These are phyloP conservation scores for Sprattus sprattus DNA, from an alignment of 2,113 vertebrate species.

Conservation along the genomic window DNA sequence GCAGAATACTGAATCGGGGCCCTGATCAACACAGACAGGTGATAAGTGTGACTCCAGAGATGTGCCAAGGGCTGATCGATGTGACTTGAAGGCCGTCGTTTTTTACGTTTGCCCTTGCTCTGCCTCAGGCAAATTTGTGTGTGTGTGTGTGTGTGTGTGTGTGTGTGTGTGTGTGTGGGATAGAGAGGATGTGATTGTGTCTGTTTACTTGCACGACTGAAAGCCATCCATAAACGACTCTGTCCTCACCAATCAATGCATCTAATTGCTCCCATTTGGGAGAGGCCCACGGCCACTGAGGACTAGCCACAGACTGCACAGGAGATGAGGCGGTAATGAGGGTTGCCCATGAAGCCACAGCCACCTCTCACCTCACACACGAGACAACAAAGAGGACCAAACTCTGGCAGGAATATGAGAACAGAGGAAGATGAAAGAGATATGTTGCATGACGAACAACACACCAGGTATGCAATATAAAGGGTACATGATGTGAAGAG, in stretches of 20 bases:
- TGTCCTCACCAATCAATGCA: background rate
- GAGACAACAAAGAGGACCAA: background rate
- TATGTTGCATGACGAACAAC: too few relatives aligned
- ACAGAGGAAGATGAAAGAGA: too few relatives aligned
- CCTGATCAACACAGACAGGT: slow-evolving; percentile 19
- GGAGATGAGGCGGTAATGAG: background rate
- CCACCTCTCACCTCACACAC: background rate
- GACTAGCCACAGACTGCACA: background rate
- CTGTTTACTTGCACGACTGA: background rate
- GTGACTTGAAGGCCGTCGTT: background rate
- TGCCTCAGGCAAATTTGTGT: background rate
- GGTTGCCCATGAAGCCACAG: background rate
- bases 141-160: background rate
- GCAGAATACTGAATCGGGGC: background rate
- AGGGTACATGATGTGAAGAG: too few relatives aligned
- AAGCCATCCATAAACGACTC: background rate
- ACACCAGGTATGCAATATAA: too few relatives aligned
- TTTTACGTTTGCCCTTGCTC: background rate
- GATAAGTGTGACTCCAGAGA: slow-evolving; percentile 30
- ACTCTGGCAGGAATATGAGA: too few relatives aligned
- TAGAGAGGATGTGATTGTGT: background rate
- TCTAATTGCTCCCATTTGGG: background rate
- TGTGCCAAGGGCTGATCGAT: slow-evolving; percentile 21
- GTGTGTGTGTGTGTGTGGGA: background rate
- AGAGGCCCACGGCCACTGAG: background rate